Conservation (phyloP, 2,113 vertebrate species). For the Archilochus colubris region DNA sequence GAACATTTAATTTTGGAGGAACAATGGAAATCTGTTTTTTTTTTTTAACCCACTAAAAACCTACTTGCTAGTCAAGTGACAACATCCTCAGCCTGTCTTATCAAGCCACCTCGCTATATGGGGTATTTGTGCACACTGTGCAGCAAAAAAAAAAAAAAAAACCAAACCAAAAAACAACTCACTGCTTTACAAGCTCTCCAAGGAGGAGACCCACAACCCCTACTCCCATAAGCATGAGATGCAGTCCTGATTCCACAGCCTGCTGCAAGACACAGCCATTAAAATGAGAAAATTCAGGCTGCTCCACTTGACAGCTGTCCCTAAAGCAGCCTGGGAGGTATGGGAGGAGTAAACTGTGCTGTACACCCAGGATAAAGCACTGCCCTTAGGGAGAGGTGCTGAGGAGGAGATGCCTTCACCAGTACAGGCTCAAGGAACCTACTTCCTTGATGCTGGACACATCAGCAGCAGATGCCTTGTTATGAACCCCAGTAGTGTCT, state of each 20-base stretch:
- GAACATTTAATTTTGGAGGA: not conserved
- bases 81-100: not conserved
- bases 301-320: not conserved
- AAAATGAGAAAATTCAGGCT: not conserved
- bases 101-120: not conserved
- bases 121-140: not conserved
- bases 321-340: not conserved
- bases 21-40: not conserved
- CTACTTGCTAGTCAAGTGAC: not conserved
- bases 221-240: not conserved
- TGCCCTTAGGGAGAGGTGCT: not conserved
- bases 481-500: not conserved
- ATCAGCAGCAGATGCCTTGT: accelerated
- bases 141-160: not conserved
- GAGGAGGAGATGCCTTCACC: not conserved
- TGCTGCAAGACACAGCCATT: not conserved
- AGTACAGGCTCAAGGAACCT: not conserved
- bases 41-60: not conserved
- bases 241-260: not conserved
- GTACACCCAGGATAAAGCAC: not conserved
- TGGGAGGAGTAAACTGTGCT: not conserved
- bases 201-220: not conserved
- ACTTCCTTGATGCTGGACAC: not conserved
- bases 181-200: not conserved
- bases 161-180: not conserved